Evolutionary conservation across 1,140 invertebrate species (phyloP).

Genomic region (Brachionus rotundiformis): DNA sequence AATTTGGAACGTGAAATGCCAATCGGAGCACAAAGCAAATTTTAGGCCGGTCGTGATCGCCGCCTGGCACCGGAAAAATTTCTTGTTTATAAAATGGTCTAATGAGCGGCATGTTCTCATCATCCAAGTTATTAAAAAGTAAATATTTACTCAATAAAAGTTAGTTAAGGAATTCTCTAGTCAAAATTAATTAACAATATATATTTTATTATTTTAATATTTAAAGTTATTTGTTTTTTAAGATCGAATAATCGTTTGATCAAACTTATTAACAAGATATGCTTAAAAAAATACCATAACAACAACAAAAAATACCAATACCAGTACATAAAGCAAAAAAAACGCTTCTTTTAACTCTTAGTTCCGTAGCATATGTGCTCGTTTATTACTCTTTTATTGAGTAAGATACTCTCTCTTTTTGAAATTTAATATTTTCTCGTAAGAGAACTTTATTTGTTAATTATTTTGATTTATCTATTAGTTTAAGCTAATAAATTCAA

Average conservation of each 20-base stretch:
- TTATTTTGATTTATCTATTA: conserved; percentile 4
- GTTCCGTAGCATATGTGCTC: conserved; percentile 28
- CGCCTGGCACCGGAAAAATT: conserved; percentile 20
- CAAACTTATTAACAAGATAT: conserved; percentile 2
- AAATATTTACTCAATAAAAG: neutral
- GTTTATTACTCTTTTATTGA: neutral
- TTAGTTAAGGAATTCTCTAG: neutral
- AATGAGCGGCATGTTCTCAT: conserved; percentile 15
- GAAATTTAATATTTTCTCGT: conserved; percentile 6
- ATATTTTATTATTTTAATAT: conserved; percentile 32
- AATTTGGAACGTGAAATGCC: neutral
- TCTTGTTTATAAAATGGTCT: conserved; percentile 11
- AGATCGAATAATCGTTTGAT: neutral
- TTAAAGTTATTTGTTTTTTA: neutral
- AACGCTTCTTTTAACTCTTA: conserved; percentile 10
- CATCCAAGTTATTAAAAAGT: conserved; percentile 8
- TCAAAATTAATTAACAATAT: neutral
- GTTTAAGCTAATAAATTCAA: conserved; percentile 25
- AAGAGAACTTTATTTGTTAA: conserved; percentile 40
- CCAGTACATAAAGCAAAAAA: neutral
- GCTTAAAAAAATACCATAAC: conserved; percentile 3
- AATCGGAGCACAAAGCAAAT: neutral
- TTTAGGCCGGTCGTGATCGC: neutral
- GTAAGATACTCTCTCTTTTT: conserved; percentile 15
- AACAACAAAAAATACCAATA: neutral